A percentile compares a stretch with the other conserved stretches of the same genome.
Conservation (phyloP, 2,113 vertebrate species). For the Cyprinodon tularosa region DNA sequence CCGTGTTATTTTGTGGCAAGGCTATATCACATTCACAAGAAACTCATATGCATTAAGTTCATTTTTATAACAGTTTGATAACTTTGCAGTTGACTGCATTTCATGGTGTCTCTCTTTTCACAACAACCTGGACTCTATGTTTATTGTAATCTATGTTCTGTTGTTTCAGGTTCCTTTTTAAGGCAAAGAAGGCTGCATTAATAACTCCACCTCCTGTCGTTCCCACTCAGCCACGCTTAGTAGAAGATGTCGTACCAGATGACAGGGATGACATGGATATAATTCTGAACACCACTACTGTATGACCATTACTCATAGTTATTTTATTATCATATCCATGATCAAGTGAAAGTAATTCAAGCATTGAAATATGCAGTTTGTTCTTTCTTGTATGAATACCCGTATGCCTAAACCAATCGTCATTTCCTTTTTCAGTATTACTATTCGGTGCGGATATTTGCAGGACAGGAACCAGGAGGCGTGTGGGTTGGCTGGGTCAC, state of each 20-base stretch:
- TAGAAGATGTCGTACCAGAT: conserved; percentile 89
- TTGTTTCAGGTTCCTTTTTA: conserved; percentile 88
- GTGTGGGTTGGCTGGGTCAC: conserved; percentile 95
- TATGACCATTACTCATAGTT: conserved; percentile 50
- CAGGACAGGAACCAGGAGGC: conserved; percentile 88
- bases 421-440: conserved; percentile 82
- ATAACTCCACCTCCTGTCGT: conserved; percentile 84
- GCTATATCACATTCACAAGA: no score
- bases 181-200: conserved; percentile 90
- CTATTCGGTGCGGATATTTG: conserved; percentile 89
- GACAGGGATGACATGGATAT: conserved; percentile 90
- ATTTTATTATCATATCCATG: conserved; percentile 3
- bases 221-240: conserved; percentile 84
- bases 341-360: neutral
- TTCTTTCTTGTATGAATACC: neutral
- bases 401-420: neutral
- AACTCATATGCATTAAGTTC: no score
- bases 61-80: no score
- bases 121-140: neutral
- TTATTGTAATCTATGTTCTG: neutral
- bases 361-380: neutral
- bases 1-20: no score
- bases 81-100: neutral
- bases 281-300: conserved; percentile 92
- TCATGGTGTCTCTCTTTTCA: neutral